Base-by-base conservation (phyloP, 1,140 invertebrate genomes). In the Brachionus angularis region DNA sequence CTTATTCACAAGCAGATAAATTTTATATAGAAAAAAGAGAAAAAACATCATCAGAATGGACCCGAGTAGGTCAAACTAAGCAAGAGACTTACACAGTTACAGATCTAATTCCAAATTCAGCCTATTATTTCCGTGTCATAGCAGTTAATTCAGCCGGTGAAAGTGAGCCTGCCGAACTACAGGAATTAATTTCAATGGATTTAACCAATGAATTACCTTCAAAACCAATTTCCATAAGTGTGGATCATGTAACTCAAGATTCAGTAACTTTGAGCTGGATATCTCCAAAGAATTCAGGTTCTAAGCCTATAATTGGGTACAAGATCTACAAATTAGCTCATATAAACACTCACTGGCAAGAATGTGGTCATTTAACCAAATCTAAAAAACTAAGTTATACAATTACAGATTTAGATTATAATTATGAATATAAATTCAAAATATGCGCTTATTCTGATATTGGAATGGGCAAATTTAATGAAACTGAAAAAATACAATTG, bases 401-500 rank as follows among this genome's bases (percentile, higher is more conserved):
- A 16, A 33, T 52, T 0, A 18, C 33, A 1, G 46, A 70, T 27
- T 29, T 70, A 1, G 67, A 70, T 33, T 91, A 96, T 81, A 91
- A 92, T 33, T 86, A 86, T 75, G 87, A 89, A 50, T 97, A 96
- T 77, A 93, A 96, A 77, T 97, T 97, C 85, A 86, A 93, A 64
- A 89, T 96, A 5, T 87, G 87, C 61, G 94, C 93, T 33, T 87
- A 95, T 1, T 96, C 96, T 79, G 93, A 96, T 80, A 93, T 91
- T 50, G 94, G 94, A 10, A 89, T 91, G 70, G 93, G 94, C 91
- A 96, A 36, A 8, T n/a, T 25, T 21, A 10, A 8, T 27, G 42
- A 47, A 2, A 67, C 39, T 23, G 62, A 67, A 27, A 31, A 23
- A 1, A 27, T 67, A 2, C 0, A 3, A 16, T 21, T 67, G 14